Base-by-base conservation (phyloP, 2,113 vertebrate species). In the Rhynchomys soricoides region DNA sequence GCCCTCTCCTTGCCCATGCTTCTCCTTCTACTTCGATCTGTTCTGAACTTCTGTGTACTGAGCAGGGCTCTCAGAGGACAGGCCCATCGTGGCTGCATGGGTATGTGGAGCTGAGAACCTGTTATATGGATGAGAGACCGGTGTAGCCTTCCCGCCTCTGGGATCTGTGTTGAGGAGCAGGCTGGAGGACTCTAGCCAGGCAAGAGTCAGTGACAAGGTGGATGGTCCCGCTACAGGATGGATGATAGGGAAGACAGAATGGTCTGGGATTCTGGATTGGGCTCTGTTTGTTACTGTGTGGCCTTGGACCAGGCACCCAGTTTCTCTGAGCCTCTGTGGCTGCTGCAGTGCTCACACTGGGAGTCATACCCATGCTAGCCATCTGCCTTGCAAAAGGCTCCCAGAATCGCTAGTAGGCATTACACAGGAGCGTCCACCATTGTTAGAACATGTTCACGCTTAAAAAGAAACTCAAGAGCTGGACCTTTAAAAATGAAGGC, bases 341-440 rank as follows among this genome's bases (percentile, higher is more conserved):
- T 29, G 5, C 21, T 17, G 31, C 6, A 0, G 0, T 55, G 5
- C 37, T 86, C 11, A 7, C 2, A 0, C 2, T 11, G 79, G 31
- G 22, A 64, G 15, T 78, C 73, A 29, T 1, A 55, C 11, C 12
- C 7, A 0, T 0, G 24, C 66, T 37, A 11, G 22, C 0, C 12
- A 3, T 4, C 55, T 29, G 82, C 40, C n/a, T 64, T 15, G 24
- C 0, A 1, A 66, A 66, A 48, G 55, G 48, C 89, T 12, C 7
- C 22, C 70, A 87, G 59, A 55, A 0, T 0, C 1, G 7, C 5
- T 31, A 1, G 7, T 55, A 45, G 43, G 6, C n/a, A n/a, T n/a
- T n/a, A n/a, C n/a, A n/a, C n/a, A 16, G 83, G 34, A 48, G 26
- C 22, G 3, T 40, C 57, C 1, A 1, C 6, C 45, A 21, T 13